Conservation (phyloP, 2,888 invertebrate species). For the Aphidius colemani region DNA sequence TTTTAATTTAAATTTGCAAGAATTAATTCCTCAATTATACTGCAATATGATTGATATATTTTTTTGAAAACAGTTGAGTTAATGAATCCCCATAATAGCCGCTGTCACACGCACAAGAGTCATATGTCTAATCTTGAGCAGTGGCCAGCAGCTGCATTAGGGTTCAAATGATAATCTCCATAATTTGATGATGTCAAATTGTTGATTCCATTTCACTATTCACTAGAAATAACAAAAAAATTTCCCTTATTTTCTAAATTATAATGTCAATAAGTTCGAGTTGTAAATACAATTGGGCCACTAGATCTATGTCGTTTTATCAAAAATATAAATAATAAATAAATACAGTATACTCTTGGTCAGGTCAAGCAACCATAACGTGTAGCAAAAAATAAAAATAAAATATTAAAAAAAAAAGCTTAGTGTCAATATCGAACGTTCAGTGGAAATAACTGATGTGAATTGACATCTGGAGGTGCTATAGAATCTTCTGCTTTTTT, state of each 20-base stretch:
- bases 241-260: not conserved
- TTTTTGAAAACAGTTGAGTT: slow-evolving; percentile 50
- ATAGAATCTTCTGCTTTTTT: slow-evolving; percentile 45
- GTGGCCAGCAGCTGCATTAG: slow-evolving; percentile 98
- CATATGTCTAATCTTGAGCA: slow-evolving; percentile 92
- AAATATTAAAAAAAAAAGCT: slow-evolving; percentile 10
- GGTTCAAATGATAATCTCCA: slow-evolving; percentile 61
- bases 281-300: not conserved
- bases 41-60: slow-evolving; percentile 1
- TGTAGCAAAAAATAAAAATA: not conserved
- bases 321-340: slow-evolving; percentile 8
- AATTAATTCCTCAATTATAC: not conserved
- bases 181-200: not conserved
- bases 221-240: too few relatives aligned
- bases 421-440: slow-evolving; percentile 24
- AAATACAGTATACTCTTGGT: not conserved
- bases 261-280: not conserved
- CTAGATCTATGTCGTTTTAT: slow-evolving; percentile 5
- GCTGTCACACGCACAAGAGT: slow-evolving; percentile 99
- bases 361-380: not conserved
- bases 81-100: slow-evolving; percentile 86
- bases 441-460: slow-evolving; percentile 34
- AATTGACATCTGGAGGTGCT: slow-evolving; percentile 50
- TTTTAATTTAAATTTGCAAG: too few relatives aligned
- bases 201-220: too few relatives aligned